Evolutionary conservation across 1,140 invertebrate species (phyloP).

Genomic region (Matsumurasca onukii): DNA sequence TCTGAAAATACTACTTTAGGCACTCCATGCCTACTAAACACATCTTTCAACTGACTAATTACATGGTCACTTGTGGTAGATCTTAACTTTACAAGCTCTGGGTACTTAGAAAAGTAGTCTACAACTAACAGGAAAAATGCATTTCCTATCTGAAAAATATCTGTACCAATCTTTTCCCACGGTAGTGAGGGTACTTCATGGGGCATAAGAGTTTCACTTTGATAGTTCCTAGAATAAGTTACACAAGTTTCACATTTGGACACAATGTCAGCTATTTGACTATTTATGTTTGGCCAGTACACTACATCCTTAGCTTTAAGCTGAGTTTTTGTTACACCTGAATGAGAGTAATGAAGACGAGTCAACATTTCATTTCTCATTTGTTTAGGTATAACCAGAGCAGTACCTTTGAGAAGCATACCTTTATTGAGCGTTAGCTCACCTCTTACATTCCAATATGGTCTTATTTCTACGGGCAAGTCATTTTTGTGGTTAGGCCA

Average conservation of each 20-base stretch:
- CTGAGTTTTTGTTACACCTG: slow-evolving; percentile 1
- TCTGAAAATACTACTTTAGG: slow-evolving; percentile 46
- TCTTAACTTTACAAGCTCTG: slow-evolving; percentile 39
- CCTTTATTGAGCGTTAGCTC: no score
- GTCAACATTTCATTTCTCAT: background rate
- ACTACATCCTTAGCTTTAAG: slow-evolving; percentile 11
- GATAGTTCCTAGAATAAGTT: slow-evolving; percentile 36
- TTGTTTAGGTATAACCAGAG: background rate
- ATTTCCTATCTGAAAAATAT: slow-evolving; percentile 44
- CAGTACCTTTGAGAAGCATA: background rate
- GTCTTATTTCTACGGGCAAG: background rate
- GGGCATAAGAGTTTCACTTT: slow-evolving; percentile 44
- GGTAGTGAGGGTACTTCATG: slow-evolving; percentile 42
- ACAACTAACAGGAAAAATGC: slow-evolving; percentile 45
- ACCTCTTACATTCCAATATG: slow-evolving; percentile 3
- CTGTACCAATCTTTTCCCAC: slow-evolving; percentile 45
- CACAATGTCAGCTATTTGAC: slow-evolving; percentile 21
- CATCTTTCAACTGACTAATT: slow-evolving; percentile 39
- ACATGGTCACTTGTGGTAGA: slow-evolving; percentile 30
- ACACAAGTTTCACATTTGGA: slow-evolving; percentile 27
- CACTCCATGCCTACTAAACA: slow-evolving; percentile 45
- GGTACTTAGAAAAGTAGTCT: slow-evolving; percentile 46
- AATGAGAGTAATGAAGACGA: background rate
- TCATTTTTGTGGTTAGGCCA: slow-evolving; percentile 5
- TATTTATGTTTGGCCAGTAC: slow-evolving; percentile 30